Evolutionary conservation across 2,113 vertebrate genomes (phyloP), one percentile per base, ranked within the genome.

Genomic region (Acanthisitta chloris): DNA sequence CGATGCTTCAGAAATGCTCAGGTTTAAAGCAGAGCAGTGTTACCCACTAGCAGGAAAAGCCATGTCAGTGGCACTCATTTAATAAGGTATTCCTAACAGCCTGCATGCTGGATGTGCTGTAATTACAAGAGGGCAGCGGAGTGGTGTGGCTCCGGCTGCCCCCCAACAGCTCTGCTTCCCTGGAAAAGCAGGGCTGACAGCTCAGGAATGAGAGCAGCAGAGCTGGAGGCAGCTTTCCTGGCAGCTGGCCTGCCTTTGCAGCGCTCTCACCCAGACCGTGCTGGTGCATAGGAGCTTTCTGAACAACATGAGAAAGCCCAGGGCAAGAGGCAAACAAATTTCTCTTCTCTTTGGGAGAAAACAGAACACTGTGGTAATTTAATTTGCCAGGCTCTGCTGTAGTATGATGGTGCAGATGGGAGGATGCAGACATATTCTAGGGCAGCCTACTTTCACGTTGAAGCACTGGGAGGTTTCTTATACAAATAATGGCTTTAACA

Each of bases 271-370:
- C 79, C 80, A 36, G 82, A 29, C 76, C 11, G 1, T 28, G 79
- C 88, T 55, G 88, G 21, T 84, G 90, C 85, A 59, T 2, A 12
- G 92, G 58, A 90, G 92, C 79, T 80, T 42, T 17, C 88, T 20
- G 51, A 94, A n/a, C 88, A 90, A 78, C 69, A 23, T 1, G 42
- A 61, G 80, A 84, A 74, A 94, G 88, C 96, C 88, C 90, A 78
- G 88, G 88, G 90, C 95, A 84, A 90, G 88, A 93, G 82, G 64
- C 87, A 88, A 93, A 88, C 92, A 78, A 58, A 86, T 95, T 90
- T 78, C 64, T 74, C 78, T 61, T 69, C 84, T 87, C 67, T 84
- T 46, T 24, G 52, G 86, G 85, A 82, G 76, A 77, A 95, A 93
- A 83, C 92, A 95, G 92, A 81, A 40, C 0, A 1, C 91, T 73